These are phyloP conservation scores for Monoplex corrugatus DNA, from an alignment of 2,888 invertebrate genomes.

Conservation along the genomic window DNA sequence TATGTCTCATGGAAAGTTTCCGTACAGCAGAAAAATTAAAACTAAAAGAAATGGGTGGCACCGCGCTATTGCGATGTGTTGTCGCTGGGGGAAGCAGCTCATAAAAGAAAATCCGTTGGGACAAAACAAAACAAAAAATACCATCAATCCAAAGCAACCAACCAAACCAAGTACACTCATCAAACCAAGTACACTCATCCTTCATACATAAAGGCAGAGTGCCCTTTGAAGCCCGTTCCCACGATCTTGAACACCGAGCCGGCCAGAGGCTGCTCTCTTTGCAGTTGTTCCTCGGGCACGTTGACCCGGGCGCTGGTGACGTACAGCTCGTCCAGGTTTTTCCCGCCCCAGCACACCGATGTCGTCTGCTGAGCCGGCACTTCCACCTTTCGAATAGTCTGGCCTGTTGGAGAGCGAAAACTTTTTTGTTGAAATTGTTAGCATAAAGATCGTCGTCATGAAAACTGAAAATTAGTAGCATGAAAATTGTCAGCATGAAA, in stretches of 20 bases:
- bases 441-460: too few species aligned
- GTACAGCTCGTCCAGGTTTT: slow-evolving; percentile 86
- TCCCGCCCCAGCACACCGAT: slow-evolving; percentile 88
- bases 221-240: slow-evolving; percentile 69
- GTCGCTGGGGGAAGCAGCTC: too few species aligned
- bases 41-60: too few species aligned
- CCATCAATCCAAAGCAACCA: not conserved
- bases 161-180: not conserved
- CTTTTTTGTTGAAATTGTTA: too few species aligned
- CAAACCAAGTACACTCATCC: slow-evolving; percentile 39
- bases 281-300: slow-evolving; percentile 82
- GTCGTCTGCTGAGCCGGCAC: slow-evolving; percentile 87
- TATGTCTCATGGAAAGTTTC: too few species aligned
- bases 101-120: too few species aligned
- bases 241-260: slow-evolving; percentile 73
- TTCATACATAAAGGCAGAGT: slow-evolving; percentile 55
- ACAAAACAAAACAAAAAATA: not conserved
- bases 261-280: slow-evolving; percentile 60
- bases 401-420: slow-evolving; percentile 78
- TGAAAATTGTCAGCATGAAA: too few species aligned
- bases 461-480: too few species aligned
- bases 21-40: too few species aligned
- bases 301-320: slow-evolving; percentile 85
- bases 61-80: too few species aligned
- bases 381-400: slow-evolving; percentile 84